Evolutionary conservation across 2,888 invertebrate genomes (phyloP).

Genomic region (Nematopogon swammerdamellus): DNA sequence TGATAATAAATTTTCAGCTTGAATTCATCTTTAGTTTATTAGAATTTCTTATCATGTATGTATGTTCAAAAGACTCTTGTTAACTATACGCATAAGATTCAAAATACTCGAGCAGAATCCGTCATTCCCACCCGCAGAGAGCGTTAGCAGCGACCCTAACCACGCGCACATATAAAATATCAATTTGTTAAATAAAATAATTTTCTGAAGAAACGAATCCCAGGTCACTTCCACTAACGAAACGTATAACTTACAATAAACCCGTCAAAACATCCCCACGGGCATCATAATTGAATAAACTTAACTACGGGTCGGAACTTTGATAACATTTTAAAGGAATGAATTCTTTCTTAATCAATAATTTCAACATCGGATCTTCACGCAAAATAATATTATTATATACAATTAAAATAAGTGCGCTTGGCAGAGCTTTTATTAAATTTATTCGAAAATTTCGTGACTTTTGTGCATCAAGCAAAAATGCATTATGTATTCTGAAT

Average conservation of each 20-base stretch:
- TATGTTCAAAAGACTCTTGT: neutral
- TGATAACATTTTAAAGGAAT: too few relatives aligned
- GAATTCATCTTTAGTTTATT: neutral
- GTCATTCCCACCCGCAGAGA: slow-evolving; percentile 27
- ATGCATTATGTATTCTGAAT: too few relatives aligned
- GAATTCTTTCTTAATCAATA: too few relatives aligned
- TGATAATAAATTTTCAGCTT: neutral
- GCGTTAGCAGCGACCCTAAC: slow-evolving; percentile 46
- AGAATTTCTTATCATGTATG: neutral
- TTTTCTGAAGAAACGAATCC: slow-evolving; percentile 24
- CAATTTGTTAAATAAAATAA: slow-evolving; percentile 53
- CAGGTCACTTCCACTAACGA: slow-evolving; percentile 15
- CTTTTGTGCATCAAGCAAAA: too few relatives aligned
- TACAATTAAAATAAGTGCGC: too few relatives aligned
- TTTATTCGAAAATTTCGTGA: too few relatives aligned
- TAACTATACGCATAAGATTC: slow-evolving; percentile 4
- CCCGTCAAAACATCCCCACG: slow-evolving; percentile 39
- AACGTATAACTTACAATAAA: slow-evolving; percentile 53
- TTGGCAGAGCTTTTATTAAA: too few relatives aligned
- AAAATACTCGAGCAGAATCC: slow-evolving; percentile 1
- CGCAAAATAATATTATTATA: too few relatives aligned
- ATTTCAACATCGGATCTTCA: too few relatives aligned
- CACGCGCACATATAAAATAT: slow-evolving; percentile 36
- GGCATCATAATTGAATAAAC: slow-evolving; percentile 52
- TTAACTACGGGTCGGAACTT: slow-evolving; percentile 29